Conservation (phyloP, 2,113 vertebrate genomes). For the Dromiciops gliroides region DNA sequence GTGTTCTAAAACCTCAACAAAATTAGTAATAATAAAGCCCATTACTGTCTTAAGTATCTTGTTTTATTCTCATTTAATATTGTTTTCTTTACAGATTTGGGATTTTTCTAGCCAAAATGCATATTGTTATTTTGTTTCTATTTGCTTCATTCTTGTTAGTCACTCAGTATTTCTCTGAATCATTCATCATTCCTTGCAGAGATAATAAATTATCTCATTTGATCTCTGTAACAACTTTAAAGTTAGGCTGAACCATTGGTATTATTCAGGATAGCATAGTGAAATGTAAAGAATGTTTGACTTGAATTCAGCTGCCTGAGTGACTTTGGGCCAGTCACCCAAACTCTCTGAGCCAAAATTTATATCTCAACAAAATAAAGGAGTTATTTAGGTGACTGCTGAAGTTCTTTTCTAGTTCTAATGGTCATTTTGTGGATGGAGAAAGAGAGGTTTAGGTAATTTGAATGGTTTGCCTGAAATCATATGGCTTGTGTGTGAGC, state of each 20-base stretch:
- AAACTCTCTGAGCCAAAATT: neutral
- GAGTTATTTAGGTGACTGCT: neutral
- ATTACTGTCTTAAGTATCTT: neutral
- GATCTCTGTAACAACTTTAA: neutral
- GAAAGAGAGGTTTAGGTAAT: neutral
- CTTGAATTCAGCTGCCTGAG: neutral
- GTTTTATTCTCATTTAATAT: neutral
- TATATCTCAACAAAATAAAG: neutral
- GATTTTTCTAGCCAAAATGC: neutral
- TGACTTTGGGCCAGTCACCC: neutral
- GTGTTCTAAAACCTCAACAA: neutral
- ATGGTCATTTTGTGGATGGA: neutral
- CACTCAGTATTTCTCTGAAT: neutral
- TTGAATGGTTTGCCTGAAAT: neutral
- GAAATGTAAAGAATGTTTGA: neutral
- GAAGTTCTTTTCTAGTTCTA: neutral
- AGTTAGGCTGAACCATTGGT: neutral
- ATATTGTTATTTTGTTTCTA: neutral
- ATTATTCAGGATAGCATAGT: neutral
- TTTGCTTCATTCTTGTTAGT: neutral
- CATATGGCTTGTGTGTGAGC: neutral
- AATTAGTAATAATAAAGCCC: neutral
- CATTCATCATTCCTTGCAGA: neutral
- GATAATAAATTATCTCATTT: neutral
- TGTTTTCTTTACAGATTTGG: neutral